These are phyloP conservation scores for Meda fulgida DNA, from an alignment of 2,797 vertebrate genomes.

Conservation along the genomic window DNA sequence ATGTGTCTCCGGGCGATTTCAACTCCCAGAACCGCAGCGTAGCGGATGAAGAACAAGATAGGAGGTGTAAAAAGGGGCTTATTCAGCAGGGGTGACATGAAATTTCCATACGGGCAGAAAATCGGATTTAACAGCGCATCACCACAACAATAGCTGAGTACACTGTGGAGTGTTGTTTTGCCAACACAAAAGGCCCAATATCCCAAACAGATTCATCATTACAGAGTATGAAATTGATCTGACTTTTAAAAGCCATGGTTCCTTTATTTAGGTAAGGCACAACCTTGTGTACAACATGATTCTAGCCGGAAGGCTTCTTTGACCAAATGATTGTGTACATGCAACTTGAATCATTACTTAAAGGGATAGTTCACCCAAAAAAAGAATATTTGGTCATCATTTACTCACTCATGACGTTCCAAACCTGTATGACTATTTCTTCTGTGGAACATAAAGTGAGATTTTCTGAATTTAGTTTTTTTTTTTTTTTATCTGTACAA, in stretches of 20 bases:
- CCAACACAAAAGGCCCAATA: constrained; percentile 51
- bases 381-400: background rate
- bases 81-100: constrained; percentile 71
- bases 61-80: constrained; percentile 70
- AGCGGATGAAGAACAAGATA: constrained; percentile 60
- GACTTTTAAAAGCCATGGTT: constrained; percentile 77
- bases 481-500: background rate
- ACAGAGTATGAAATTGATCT: constrained; percentile 79
- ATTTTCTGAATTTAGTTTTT: background rate
- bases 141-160: constrained; percentile 78
- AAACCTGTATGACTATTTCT: background rate
- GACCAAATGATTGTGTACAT: background rate
- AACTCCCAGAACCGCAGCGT: constrained; percentile 65
- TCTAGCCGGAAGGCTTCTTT: constrained; percentile 42
- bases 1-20: constrained; percentile 66
- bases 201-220: constrained; percentile 69
- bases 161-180: constrained; percentile 52
- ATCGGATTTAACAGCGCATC: constrained; percentile 85
- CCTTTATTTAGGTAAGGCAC: constrained; percentile 79
- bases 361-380: background rate
- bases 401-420: background rate
- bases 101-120: constrained; percentile 83
- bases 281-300: constrained; percentile 25
- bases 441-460: background rate
- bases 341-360: background rate